Conservation (phyloP, 2,797 vertebrate species). For the Cynopterus sphinx region DNA sequence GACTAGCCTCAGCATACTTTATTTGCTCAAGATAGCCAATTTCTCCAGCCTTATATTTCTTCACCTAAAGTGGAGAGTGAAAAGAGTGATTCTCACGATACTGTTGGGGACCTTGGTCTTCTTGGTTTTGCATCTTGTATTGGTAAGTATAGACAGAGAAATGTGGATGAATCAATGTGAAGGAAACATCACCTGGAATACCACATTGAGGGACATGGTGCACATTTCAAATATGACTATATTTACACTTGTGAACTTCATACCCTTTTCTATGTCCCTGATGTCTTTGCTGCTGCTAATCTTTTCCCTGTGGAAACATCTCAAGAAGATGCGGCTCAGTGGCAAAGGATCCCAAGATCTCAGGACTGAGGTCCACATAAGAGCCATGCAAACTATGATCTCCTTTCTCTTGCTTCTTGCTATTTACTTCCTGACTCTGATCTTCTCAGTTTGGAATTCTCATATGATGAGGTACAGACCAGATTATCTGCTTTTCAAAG, state of each 20-base stretch:
- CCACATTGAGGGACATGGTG: rapidly evolving
- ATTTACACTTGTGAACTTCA: not conserved
- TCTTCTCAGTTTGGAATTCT: not conserved
- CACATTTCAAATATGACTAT: rapidly evolving
- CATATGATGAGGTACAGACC: rapidly evolving
- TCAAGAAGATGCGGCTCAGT: not conserved
- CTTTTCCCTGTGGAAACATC: conserved; percentile 49
- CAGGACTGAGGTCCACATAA: not conserved
- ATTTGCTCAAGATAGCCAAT: conserved; percentile 45
- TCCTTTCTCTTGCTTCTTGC: conserved; percentile 45
- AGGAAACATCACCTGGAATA: conserved; percentile 5
- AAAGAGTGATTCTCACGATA: not conserved
- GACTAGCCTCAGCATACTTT: conserved; percentile 24
- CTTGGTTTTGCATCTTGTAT: not conserved
- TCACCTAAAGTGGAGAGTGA: not conserved
- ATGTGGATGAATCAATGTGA: rapidly evolving
- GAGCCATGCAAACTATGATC: not conserved
- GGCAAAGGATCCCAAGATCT: not conserved
- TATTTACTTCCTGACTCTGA: not conserved
- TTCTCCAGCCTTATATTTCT: conserved; percentile 23
- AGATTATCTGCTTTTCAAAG: rapidly evolving
- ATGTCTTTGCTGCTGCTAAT: conserved; percentile 11
- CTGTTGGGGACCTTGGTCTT: not conserved
- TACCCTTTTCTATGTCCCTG: not conserved
- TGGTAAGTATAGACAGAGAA: rapidly evolving